Conservation (phyloP, 1,140 invertebrate genomes). For the Procambarus clarkii region DNA sequence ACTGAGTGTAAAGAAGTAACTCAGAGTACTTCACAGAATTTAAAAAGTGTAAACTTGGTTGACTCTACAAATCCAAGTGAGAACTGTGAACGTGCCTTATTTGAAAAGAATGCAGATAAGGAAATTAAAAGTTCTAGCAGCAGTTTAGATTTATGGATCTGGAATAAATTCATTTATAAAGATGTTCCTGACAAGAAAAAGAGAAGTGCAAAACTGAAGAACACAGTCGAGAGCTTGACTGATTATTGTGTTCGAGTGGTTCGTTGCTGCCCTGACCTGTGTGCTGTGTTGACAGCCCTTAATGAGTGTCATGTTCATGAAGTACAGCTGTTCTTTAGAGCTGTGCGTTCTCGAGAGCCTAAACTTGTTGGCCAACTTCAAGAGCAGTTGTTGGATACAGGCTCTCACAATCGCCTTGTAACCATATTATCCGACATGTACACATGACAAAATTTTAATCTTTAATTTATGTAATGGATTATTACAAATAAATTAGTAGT, state of each 20-base stretch:
- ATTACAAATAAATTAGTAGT: too few species aligned
- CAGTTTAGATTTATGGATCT: neutral
- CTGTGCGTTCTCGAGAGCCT: slow-evolving; percentile 43
- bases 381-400: slow-evolving; percentile 56
- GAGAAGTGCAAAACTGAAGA: slow-evolving; percentile 15
- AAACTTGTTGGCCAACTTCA: slow-evolving; percentile 52
- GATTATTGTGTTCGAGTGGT: slow-evolving; percentile 59
- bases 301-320: slow-evolving; percentile 62
- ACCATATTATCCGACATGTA: slow-evolving; percentile 65
- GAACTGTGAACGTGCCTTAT: neutral
- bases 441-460: slow-evolving; percentile 32
- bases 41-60: neutral
- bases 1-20: neutral
- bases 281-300: slow-evolving; percentile 39
- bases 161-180: neutral
- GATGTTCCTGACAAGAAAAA: neutral
- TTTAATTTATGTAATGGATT: too few species aligned
- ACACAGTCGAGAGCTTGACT: slow-evolving; percentile 34
- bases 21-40: neutral
- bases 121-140: neutral
- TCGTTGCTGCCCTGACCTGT: slow-evolving; percentile 43
- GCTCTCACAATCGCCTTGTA: slow-evolving; percentile 53
- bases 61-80: neutral
- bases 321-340: slow-evolving; percentile 58
- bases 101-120: neutral